Conservation (phyloP, 2,888 invertebrate species). For the Tetranychus piercei region DNA sequence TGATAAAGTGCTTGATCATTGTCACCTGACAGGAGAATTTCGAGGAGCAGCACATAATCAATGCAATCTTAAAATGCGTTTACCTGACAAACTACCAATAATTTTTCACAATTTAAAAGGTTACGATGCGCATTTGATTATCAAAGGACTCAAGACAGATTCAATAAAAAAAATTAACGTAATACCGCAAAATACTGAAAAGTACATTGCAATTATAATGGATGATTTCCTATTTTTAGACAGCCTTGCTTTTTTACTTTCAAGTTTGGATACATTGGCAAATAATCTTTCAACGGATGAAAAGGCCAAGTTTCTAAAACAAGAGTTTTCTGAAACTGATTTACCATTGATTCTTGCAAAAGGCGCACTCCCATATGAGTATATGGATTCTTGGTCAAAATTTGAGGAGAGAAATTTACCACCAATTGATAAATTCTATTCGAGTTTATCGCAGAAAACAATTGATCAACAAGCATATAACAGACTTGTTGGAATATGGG, state of each 20-base stretch:
- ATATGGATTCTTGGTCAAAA: neutral
- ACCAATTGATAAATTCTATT: neutral
- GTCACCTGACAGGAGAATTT: neutral
- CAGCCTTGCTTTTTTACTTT: neutral
- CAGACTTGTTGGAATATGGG: neutral
- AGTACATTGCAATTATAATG: neutral
- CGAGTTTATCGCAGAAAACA: neutral
- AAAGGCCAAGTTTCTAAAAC: neutral
- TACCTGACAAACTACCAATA: neutral
- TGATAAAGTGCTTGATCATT: neutral
- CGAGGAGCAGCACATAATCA: neutral
- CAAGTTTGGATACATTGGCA: neutral
- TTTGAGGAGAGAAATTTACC: neutral
- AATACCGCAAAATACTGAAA: neutral
- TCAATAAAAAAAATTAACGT: neutral
- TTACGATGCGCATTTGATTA: neutral
- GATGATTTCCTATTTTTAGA: neutral
- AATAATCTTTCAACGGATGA: neutral
- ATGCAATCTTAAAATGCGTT: neutral
- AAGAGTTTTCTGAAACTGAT: neutral
- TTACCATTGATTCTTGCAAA: neutral
- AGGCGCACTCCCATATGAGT: neutral
- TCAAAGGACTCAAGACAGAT: neutral
- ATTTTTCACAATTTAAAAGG: constrained; percentile 6
- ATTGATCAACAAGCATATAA: neutral